Evolutionary conservation across 2,888 invertebrate genomes (phyloP).

Genomic region (Synergus umbraculus): DNA sequence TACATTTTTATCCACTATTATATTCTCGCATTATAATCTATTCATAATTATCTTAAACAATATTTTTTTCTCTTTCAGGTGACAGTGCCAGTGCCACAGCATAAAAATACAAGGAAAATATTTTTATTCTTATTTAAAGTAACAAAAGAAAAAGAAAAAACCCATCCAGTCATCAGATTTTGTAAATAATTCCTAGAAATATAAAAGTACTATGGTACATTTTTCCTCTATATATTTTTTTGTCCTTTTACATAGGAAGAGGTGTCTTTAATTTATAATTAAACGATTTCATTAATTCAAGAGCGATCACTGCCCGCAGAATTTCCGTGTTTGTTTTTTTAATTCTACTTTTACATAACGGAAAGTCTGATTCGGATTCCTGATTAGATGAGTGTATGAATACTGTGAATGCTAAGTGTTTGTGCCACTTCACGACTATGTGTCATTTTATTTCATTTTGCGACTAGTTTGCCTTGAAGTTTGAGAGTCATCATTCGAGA

Average conservation of each 20-base stretch:
- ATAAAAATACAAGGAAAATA: background rate
- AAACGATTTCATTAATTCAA: conserved; percentile 7
- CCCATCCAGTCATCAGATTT: background rate
- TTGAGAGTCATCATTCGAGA: conserved; percentile 52
- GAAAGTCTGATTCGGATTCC: background rate
- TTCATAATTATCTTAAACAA: background rate
- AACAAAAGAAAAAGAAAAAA: background rate
- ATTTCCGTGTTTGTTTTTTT: conserved; percentile 22
- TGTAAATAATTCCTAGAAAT: background rate
- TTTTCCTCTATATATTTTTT: background rate
- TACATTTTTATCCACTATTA: background rate
- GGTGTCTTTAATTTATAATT: background rate
- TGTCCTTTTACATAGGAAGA: background rate
- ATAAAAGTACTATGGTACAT: background rate
- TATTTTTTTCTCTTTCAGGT: background rate
- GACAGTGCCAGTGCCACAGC: background rate
- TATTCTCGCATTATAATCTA: background rate
- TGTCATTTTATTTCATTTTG: conserved; percentile 56
- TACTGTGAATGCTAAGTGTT: background rate
- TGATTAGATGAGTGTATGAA: background rate
- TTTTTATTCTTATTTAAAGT: background rate
- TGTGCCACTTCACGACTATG: background rate
- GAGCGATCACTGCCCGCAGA: background rate
- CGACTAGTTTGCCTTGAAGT: conserved; percentile 61
- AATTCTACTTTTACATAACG: conserved; percentile 1